Conservation (phyloP, 2,113 vertebrate genomes). For the Apaloderma vittatum region DNA sequence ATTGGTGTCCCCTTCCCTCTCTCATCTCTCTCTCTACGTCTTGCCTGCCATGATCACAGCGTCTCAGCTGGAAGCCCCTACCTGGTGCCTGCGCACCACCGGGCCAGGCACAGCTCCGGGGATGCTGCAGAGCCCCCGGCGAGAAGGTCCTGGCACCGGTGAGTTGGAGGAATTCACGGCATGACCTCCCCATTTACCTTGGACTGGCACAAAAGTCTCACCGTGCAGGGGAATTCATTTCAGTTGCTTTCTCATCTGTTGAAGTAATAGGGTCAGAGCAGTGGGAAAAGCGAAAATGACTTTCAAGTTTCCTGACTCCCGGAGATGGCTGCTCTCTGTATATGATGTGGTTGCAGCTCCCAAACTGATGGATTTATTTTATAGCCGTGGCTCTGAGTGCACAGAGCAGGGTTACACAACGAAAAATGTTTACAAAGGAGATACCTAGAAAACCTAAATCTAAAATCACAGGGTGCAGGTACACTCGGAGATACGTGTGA, state of each 20-base stretch:
- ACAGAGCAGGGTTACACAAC: not conserved
- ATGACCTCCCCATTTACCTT: not conserved
- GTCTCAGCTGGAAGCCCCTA: not conserved
- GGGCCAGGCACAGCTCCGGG: accelerated
- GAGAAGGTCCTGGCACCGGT: not conserved
- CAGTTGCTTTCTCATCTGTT: constrained; percentile 7
- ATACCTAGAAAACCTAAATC: not conserved
- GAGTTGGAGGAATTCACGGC: not conserved
- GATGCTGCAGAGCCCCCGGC: not conserved
- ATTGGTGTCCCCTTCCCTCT: not conserved
- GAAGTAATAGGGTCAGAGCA: constrained; percentile 54
- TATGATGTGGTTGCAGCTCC: not conserved
- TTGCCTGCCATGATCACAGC: accelerated
- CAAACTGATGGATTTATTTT: not conserved
- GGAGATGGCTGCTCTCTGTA: not conserved
- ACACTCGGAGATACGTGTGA: not conserved
- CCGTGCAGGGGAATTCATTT: constrained; percentile 26
- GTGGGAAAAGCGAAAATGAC: constrained; percentile 25
- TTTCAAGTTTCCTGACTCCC: constrained; percentile 21
- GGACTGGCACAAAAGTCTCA: not conserved
- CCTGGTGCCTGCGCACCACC: not conserved
- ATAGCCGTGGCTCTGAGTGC: not conserved
- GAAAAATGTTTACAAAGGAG: not conserved
- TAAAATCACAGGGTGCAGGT: not conserved
- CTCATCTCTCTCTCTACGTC: not conserved